Conservation (phyloP, 2,113 vertebrate genomes). For the Procavia capensis region DNA sequence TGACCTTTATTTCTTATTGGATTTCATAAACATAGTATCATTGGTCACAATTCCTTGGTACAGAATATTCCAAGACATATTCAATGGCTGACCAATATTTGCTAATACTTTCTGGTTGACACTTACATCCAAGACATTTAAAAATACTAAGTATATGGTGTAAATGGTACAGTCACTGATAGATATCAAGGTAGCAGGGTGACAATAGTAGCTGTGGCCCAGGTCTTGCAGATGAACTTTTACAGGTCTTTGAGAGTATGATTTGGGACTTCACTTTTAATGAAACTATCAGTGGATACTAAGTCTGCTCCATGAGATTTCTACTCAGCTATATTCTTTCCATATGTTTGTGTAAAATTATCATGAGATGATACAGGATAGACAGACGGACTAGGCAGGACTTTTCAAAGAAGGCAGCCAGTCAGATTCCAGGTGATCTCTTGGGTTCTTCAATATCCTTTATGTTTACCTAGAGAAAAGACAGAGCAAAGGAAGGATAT, state of each 20-base stretch:
- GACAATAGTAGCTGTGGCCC: neutral
- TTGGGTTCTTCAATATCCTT: neutral
- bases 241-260: neutral
- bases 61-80: neutral
- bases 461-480: neutral
- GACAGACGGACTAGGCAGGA: neutral
- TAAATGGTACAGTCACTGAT: neutral
- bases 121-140: neutral
- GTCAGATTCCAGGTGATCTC: neutral
- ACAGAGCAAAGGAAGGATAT: neutral
- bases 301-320: neutral
- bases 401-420: neutral
- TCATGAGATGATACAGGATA: neutral
- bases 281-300: neutral
- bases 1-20: neutral
- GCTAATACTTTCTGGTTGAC: neutral
- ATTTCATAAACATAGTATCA: neutral
- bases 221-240: neutral
- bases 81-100: neutral
- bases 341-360: neutral
- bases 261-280: constrained; percentile 16
- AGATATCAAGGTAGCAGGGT: neutral
- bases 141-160: neutral
- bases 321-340: neutral
- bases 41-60: neutral